Evolutionary conservation across 2,888 invertebrate species (phyloP), one percentile per base, ranked within the genome.

Genomic region (Anoncus sp.): DNA sequence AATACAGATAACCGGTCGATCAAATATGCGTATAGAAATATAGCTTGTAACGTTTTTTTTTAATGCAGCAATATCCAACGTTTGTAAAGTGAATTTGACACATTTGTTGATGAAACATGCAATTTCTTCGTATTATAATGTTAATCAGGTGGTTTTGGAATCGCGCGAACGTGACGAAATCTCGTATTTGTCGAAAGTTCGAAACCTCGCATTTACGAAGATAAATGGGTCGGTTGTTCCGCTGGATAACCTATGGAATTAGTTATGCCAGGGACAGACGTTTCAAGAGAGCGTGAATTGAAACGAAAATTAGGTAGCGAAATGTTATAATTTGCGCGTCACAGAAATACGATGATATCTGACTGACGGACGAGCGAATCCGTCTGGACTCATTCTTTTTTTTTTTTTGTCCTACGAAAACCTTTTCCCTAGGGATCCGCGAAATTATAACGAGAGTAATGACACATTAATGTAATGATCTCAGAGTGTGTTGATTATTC

Each of bases 291-390:
- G 18, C 2, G 43, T 43, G 27, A 55, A 43, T 55, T 31, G 27
- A 45, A 67, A 67, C 45, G 66, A 43, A 43, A 67, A 51, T 51
- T 16, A 35, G 40, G 62, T 62, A 43, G 62, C 45, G 27, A 10
- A 31, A 27, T 27, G 45, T 18, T 43, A 66, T 35, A 40, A 53
- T 66, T 66, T 53, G 49, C 18, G 14, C 18, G 12, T 9, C 31
- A n/a, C 18, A 27, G 9, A 14, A 22, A 53, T 9, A n/a, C n/a
- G n/a, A n/a, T 14, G 20, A n/a, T 14, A 49, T 49, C 14, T 10
- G 14, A 22, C 49, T 40, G 40, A 40, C 12, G n/a, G 31, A 31
- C 31, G 31, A 31, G 5, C 31, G 31, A 31, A 31, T 31, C 5
- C 31, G 31, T 6, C 5, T 31, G 31, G 31, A 6, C 31, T 31